Evolutionary conservation across 2,888 invertebrate species (phyloP).

Genomic region (Rhagonycha lutea): DNA sequence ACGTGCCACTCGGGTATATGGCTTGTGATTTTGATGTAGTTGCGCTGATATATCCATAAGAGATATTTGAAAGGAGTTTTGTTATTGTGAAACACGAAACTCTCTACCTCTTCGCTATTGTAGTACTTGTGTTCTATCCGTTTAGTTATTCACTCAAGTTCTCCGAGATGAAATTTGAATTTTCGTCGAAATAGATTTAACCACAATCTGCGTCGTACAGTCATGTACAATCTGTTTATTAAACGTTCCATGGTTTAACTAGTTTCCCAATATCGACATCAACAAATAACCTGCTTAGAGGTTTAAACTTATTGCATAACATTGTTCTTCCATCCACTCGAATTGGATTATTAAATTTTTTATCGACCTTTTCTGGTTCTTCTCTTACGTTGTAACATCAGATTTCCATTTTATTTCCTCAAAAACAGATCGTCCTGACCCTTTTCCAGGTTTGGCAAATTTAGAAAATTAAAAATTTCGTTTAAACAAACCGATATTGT

Average conservation of each 20-base stretch:
- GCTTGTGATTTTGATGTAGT: conserved; percentile 43
- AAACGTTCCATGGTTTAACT: not conserved
- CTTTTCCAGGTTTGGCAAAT: not conserved
- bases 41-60: conserved; percentile 43
- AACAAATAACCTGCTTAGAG: not conserved
- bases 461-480: not conserved
- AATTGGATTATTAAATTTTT: not conserved
- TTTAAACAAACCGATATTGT: not conserved
- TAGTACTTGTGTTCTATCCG: not conserved
- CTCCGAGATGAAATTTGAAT: conserved; percentile 7
- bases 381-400: not conserved
- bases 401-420: not conserved
- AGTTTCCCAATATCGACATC: not conserved
- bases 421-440: not conserved
- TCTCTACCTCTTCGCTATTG: not conserved
- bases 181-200: conserved; percentile 9
- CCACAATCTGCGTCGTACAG: conserved; percentile 6
- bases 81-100: conserved; percentile 35
- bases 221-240: not conserved
- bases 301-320: not conserved
- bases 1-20: conserved; percentile 45
- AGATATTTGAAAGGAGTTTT: conserved; percentile 39
- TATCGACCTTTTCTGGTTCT: not conserved
- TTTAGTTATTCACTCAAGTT: not conserved
- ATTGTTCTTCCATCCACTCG: not conserved